A percentile compares a stretch with the other conserved stretches of the same genome.
Evolutionary conservation across 2,797 vertebrate genomes (phyloP).

Genomic region (Buphagus erythrorhynchus): DNA sequence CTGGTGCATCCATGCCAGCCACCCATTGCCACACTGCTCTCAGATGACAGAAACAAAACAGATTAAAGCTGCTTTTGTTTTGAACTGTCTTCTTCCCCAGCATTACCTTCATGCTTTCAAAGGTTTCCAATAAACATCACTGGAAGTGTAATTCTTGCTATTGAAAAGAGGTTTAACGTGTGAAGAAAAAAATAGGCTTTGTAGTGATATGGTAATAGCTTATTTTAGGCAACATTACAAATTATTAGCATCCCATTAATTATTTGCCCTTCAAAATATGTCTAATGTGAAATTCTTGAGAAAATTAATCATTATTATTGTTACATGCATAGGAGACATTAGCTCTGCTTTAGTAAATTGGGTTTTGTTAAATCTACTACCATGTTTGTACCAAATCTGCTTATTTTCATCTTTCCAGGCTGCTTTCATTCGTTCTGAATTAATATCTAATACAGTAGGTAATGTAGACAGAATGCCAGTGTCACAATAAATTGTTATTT

Average conservation of each 20-base stretch:
- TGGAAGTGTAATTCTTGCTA: not conserved
- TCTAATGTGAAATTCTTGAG: not conserved
- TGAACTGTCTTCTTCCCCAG: not conserved
- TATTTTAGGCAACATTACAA: not conserved
- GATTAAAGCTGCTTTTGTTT: not conserved
- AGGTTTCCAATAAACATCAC: not conserved
- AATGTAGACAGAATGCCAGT: not conserved
- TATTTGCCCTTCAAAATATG: not conserved
- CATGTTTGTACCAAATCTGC: not conserved
- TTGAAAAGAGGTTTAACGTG: not conserved
- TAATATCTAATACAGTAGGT: not conserved
- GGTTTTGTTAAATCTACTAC: not conserved
- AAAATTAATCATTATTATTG: constrained; percentile 1
- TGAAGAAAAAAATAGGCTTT: not conserved
- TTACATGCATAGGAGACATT: not conserved
- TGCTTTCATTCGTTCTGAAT: not conserved
- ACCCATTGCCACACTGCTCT: not conserved
- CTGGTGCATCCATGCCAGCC: not conserved
- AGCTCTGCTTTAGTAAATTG: not conserved
- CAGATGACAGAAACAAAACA: not conserved
- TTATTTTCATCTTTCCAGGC: not conserved
- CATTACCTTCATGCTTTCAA: not conserved
- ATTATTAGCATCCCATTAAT: not conserved
- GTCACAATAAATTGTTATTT: not conserved
- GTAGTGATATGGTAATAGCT: not conserved